Evolutionary conservation across 2,797 vertebrate genomes (phyloP).

Genomic region (Rhinoraja longicauda): DNA sequence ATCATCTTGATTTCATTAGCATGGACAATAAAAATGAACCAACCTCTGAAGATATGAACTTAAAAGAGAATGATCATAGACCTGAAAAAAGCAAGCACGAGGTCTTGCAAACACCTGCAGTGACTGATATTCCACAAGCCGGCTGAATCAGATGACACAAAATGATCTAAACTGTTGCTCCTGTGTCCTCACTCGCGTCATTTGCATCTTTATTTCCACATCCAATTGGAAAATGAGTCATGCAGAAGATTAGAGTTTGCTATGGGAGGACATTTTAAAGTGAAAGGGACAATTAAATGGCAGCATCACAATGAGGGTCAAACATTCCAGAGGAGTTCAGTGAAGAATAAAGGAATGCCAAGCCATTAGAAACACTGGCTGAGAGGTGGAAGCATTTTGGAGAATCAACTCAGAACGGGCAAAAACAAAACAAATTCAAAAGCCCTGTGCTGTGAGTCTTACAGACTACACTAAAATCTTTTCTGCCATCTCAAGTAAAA

Average conservation of each 20-base stretch:
- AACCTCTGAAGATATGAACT: background rate
- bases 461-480: background rate
- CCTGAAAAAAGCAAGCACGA: background rate
- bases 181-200: background rate
- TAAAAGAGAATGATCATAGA: background rate
- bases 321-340: background rate
- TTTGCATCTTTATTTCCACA: background rate
- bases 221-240: background rate
- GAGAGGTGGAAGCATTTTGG: background rate
- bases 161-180: background rate
- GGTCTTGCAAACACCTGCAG: background rate
- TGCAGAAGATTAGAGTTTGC: background rate
- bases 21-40: background rate
- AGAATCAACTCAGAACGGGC: background rate
- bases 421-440: background rate
- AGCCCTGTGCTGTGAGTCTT: background rate
- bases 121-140: background rate
- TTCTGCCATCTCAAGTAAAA: background rate
- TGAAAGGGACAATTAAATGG: background rate
- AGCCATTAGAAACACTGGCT: too few species aligned
- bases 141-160: too few species aligned
- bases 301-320: background rate
- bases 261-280: background rate
- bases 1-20: background rate
- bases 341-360: background rate